A percentile compares a stretch with the other conserved stretches of the same genome.
Conservation (phyloP, 2,797 vertebrate genomes). For the Mareca penelope region DNA sequence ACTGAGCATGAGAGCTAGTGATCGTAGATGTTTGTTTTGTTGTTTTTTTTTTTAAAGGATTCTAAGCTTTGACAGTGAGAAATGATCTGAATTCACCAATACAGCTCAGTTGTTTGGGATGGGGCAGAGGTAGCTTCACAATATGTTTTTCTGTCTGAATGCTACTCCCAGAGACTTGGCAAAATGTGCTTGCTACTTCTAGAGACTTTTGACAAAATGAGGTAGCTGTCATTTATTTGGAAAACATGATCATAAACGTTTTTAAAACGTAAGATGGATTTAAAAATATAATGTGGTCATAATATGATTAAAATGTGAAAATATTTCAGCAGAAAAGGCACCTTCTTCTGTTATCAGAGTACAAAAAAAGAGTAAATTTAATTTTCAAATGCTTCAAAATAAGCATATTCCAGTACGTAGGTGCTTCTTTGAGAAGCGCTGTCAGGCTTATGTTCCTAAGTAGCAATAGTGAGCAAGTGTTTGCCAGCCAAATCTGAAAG, state of each 20-base stretch:
- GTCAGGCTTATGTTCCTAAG: background rate
- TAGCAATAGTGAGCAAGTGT: background rate
- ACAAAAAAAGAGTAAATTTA: background rate
- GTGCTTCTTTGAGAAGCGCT: background rate
- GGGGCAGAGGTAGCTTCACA: rapidly evolving
- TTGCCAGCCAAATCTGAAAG: background rate
- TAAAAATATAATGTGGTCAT: background rate
- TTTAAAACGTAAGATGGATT: background rate
- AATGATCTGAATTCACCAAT: background rate
- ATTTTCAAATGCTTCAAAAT: background rate
- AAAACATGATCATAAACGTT: rapidly evolving
- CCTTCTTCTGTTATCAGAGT: background rate
- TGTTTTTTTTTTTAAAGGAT: background rate
- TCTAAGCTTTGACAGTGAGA: background rate
- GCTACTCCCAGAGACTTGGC: background rate
- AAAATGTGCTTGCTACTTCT: background rate
- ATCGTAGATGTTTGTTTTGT: background rate
- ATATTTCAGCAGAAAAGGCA: background rate
- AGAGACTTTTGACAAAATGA: background rate
- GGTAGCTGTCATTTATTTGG: background rate
- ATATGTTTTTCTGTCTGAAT: rapidly evolving
- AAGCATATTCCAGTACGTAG: background rate
- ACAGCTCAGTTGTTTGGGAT: background rate
- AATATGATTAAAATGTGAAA: background rate
- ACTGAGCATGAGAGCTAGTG: background rate